A percentile compares a stretch with the other conserved stretches of the same genome.
phyloP scores from a whole-genome alignment of 2,888 invertebrate species.

The Herminia tarsipennalis region DNA sequence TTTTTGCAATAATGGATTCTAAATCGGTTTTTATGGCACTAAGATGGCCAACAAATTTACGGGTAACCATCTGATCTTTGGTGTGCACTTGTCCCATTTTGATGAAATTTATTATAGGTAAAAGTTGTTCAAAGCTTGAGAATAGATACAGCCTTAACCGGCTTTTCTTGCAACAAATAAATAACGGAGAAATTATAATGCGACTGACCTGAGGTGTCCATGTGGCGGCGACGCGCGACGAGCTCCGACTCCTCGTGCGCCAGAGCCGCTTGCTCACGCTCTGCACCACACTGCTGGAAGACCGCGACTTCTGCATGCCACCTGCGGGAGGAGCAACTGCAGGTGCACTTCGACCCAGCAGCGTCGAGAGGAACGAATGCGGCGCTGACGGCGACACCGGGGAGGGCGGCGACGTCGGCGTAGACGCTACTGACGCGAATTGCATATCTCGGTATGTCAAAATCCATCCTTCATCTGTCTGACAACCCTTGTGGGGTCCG shows the following conservation, averaged over 20 bases:
- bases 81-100: too few species aligned
- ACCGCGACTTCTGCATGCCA: constrained; percentile 96
- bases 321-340: constrained; percentile 80
- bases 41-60: too few species aligned
- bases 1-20: too few species aligned
- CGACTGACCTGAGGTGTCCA: constrained; percentile 95
- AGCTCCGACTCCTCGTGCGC: constrained; percentile 93
- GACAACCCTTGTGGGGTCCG: constrained; percentile 90
- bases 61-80: too few species aligned
- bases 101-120: too few species aligned
- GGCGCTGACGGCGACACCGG: constrained; percentile 79
- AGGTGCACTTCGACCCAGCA: constrained; percentile 69
- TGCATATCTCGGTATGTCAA: constrained; percentile 74
- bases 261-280: constrained; percentile 94
- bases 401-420: constrained; percentile 83
- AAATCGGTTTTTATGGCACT: too few species aligned
- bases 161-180: too few species aligned
- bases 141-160: too few species aligned
- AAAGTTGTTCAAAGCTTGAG: too few species aligned
- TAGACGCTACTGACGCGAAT: constrained; percentile 69
- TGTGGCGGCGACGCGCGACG: constrained; percentile 87
- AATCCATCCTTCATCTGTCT: constrained; percentile 92
- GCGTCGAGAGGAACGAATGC: constrained; percentile 73
- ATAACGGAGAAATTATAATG: constrained; percentile 48
- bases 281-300: constrained; percentile 94